These are phyloP conservation scores for Molossus alvarezi DNA, from an alignment of 2,797 vertebrate genomes.

Conservation along the genomic window DNA sequence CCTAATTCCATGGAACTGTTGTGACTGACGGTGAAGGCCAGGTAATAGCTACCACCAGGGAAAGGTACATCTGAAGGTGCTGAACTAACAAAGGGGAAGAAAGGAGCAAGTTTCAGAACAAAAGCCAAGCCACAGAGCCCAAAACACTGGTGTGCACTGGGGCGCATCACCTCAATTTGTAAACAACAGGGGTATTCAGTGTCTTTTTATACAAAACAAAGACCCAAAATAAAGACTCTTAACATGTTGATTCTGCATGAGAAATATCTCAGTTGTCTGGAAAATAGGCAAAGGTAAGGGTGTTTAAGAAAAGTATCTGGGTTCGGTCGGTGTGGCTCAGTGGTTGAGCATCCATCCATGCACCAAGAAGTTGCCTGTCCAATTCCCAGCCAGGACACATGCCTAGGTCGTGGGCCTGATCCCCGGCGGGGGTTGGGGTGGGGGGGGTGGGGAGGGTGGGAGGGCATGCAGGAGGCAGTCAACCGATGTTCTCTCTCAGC, in stretches of 20 bases:
- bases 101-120: constrained; percentile 59
- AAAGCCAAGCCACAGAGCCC: constrained; percentile 52
- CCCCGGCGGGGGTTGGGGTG: too few relatives aligned
- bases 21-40: background rate
- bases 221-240: constrained; percentile 71
- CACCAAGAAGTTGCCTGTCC: too few relatives aligned
- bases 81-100: background rate
- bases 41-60: background rate
- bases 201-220: constrained; percentile 75
- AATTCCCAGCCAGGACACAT: too few relatives aligned
- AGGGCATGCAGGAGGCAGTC: too few relatives aligned
- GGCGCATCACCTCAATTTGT: constrained; percentile 80
- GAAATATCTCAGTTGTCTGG: constrained; percentile 73
- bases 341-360: too few relatives aligned
- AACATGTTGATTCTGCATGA: constrained; percentile 62
- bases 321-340: too few relatives aligned
- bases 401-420: too few relatives aligned
- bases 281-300: constrained; percentile 79
- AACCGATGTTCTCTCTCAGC: too few relatives aligned
- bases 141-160: background rate
- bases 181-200: constrained; percentile 74
- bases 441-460: too few relatives aligned
- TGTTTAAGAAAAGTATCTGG: constrained; percentile 4
- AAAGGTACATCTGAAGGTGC: background rate
- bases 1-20: background rate